Evolutionary conservation across 1,140 invertebrate genomes (phyloP).

Genomic region (Drosophila sp.): DNA sequence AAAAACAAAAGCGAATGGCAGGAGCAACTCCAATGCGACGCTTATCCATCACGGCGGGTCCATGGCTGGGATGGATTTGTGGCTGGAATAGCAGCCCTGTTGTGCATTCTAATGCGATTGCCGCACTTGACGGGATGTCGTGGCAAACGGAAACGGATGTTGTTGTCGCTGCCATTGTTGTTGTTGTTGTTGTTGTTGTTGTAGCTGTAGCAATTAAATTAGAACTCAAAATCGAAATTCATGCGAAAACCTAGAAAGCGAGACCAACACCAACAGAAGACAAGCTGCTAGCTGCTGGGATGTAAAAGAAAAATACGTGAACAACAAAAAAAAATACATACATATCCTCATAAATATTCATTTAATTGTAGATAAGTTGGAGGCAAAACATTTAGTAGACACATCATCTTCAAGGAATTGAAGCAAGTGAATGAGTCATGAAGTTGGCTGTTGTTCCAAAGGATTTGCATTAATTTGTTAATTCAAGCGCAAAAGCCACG

Average conservation of each 20-base stretch:
- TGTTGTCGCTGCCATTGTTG: slow-evolving; percentile 51
- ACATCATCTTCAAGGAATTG: not conserved
- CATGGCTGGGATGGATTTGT: not conserved
- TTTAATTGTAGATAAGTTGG: slow-evolving; percentile 54
- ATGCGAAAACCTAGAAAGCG: not conserved
- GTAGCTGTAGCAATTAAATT: slow-evolving; percentile 65
- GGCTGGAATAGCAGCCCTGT: slow-evolving; percentile 16
- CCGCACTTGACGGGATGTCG: slow-evolving; percentile 61
- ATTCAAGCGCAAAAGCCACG: slow-evolving; percentile 73
- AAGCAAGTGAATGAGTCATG: slow-evolving; percentile 9
- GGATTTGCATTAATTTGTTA: slow-evolving; percentile 81
- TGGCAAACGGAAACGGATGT: slow-evolving; percentile 67
- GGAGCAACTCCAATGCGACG: slow-evolving; percentile 5
- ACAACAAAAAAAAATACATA: slow-evolving; percentile 30
- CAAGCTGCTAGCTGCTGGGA: slow-evolving; percentile 25
- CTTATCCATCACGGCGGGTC: slow-evolving; percentile 57
- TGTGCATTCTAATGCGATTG: slow-evolving; percentile 79
- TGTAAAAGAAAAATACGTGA: slow-evolving; percentile 25
- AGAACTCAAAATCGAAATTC: slow-evolving; percentile 64
- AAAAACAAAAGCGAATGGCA: slow-evolving; percentile 5
- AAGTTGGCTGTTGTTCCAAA: slow-evolving; percentile 35
- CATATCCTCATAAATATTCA: slow-evolving; percentile 71
- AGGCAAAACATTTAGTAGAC: slow-evolving; percentile 19
- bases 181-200: slow-evolving; percentile 25
- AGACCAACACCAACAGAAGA: not conserved